Base-by-base conservation (phyloP, 2,888 invertebrate genomes). In the Lordiphosa andalusiaca region DNA sequence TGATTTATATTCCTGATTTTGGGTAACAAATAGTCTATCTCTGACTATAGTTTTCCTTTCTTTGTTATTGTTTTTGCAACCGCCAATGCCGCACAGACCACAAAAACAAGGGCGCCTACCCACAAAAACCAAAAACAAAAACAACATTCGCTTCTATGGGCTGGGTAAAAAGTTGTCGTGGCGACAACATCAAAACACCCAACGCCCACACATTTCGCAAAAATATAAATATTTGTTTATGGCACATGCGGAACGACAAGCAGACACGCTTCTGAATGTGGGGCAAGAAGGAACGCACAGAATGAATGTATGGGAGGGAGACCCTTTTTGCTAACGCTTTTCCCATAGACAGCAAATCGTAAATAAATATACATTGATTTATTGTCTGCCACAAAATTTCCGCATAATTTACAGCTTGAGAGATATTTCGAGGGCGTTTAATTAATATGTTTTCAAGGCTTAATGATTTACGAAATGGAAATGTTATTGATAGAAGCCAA, bases 211-310 rank as follows among this genome's bases (percentile, higher is more conserved):
- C 59, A 73, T 69, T 78, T 63, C 63, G 57, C 61, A 68, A 65
- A 73, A 82, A 67, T 74, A 78, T 56, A 76, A 81, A 84, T 78
- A 78, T 78, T 78, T 78, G 84, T 64, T 69, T 84, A 54, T 71
- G 73, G 69, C 69, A 59, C 78, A 84, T 76, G 63, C 56, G 58
- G 71, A 58, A 41, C 38, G 55, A 35, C 16, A 19, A 37, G 39
- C 53, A 41, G 47, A 50, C 12, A 56, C 53, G 51, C 68, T 69
- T 71, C 78, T 71, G 69, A 82, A 82, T 74, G 61, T 74, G 51
- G 30, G 30, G 64, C 58, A 53, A 48, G n/a, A 12, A 44, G 49
- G 60, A 40, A 42, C 51, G 19, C 53, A 40, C 59, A 56, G 35
- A 37, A 40, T 47, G 41, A 50, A 59, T 47, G 38, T 52, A 35